Evolutionary conservation across 2,888 invertebrate species (phyloP), one percentile per base, ranked within the genome.

Genomic region (Drosophila emarginata): DNA sequence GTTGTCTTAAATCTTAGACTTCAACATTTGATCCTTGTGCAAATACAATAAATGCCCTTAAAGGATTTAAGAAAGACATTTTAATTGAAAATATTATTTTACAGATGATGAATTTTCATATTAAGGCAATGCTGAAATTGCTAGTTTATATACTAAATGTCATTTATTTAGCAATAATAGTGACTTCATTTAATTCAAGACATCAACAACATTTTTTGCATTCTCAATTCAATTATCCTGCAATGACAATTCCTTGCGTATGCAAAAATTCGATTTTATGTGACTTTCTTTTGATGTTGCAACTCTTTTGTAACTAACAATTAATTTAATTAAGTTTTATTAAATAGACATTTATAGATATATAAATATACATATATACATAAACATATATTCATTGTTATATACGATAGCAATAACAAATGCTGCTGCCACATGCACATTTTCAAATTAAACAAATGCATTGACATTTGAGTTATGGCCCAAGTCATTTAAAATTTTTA

Each of bases 401-500:
- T 9, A 2, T 9, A 9, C 9, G 32, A 9, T 50, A 32, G 51
- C 37, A 64, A 59, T 32, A 67, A 36, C 61, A 73, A 80, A 75
- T 67, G 77, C 21, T 45, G 79, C 81, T 79, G 82, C 77, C 86
- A 74, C 72, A 79, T 85, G 82, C 79, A 80, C 70, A 80, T 69
- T 79, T 45, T 79, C 67, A 77, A 84, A 81, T 76, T 69, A 74
- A 80, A 81, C 77, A 84, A 84, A 84, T 84, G 74, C 80, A 81
- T 87, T 75, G 87, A 81, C 80, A 81, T 84, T 78, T 84, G 84
- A 78, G 71, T 87, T 84, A 84, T 84, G 77, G 72, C 71, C 67
- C 36, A 76, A 74, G 71, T 78, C 81, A 82, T 78, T 80, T 77
- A 75, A 72, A 74, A 76, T 84, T 84, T 84, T 84, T 80, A 87